These are phyloP conservation scores for Acleris emargana DNA, from an alignment of 2,888 invertebrate genomes.

Conservation along the genomic window DNA sequence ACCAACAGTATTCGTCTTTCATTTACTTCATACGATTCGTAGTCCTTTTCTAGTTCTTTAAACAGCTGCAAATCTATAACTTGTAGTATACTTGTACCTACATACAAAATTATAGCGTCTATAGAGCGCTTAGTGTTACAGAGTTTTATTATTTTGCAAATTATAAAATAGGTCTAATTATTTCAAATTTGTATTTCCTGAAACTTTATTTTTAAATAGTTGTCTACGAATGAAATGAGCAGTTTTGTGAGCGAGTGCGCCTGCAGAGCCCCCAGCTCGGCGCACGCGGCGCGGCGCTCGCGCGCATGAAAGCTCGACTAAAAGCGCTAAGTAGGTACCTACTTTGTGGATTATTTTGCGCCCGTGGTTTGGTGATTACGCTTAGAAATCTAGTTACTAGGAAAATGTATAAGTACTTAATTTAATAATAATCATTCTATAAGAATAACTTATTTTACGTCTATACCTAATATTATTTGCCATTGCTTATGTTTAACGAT, in stretches of 20 bases:
- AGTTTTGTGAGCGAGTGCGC: neutral
- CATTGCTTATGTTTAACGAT: neutral
- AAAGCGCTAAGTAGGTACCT: no score
- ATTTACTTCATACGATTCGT: conserved; percentile 20
- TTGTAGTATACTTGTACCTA: conserved; percentile 13
- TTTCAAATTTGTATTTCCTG: no score
- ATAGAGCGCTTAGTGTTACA: conserved; percentile 8
- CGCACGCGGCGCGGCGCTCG: conserved; percentile 7
- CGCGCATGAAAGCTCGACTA: neutral
- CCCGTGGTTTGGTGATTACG: no score
- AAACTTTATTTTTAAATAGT: no score
- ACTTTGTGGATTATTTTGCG: no score
- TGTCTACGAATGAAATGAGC: no score
- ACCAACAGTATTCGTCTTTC: conserved; percentile 14
- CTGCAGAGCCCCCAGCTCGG: conserved; percentile 17
- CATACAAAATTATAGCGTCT: conserved; percentile 15
- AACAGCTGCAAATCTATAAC: conserved; percentile 17
- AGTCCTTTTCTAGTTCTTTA: conserved; percentile 5
- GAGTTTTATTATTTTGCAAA: conserved; percentile 1
- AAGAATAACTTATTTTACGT: no score
- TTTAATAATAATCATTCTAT: no score
- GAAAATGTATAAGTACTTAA: no score
- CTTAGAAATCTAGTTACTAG: no score
- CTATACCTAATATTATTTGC: no score
- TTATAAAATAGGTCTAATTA: no score